Evolutionary conservation across 1,140 invertebrate species (phyloP), one percentile per base, ranked within the genome.

Genomic region (Sarcophaga peregrina): DNA sequence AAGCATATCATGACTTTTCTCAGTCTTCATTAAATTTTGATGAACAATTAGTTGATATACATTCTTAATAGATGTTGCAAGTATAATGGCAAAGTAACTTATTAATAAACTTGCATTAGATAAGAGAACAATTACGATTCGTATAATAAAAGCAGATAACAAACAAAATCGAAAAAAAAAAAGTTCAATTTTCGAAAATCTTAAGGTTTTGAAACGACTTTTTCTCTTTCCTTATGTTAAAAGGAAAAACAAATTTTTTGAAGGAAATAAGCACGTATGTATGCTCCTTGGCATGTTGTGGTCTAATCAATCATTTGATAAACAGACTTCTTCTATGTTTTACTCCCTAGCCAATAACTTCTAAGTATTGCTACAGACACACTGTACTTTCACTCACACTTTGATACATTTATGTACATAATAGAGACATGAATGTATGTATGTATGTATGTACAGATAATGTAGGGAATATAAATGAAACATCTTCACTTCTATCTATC

Each of bases 241-340:
- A 58, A 13, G 15, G 11, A 15, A n/a, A 58, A 58, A 58, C 15
- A 58, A 11, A 58, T 5, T 3, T 58, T n/a, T n/a, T 13, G 15
- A 58, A n/a, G 15, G n/a, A 9, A 68, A 68, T 3, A 68, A 17
- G 6, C 62, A 68, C 62, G 17, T 62, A 62, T 58, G 52, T 58
- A 58, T 58, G n/a, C 7, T 58, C n/a, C 62, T 68, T 68, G 62
- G 62, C 62, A 68, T 68, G 62, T 68, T 68, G 62, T 68, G 62
- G 62, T 68, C 62, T 68, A 68, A 68, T 68, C 62, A 68, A 68
- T 68, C 62, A 68, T 25, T 68, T 68, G 62, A 68, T 68, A 68
- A 68, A 68, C 62, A 68, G 62, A 68, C 62, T 20, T n/a, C n/a
- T 68, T 20, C n/a, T 68, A 20, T 9, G 17, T 68, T 68, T 68